A percentile compares a stretch with the other conserved stretches of the same genome.
These are phyloP conservation scores for Cantharis lateralis DNA, from an alignment of 2,888 invertebrate genomes.

Conservation along the genomic window DNA sequence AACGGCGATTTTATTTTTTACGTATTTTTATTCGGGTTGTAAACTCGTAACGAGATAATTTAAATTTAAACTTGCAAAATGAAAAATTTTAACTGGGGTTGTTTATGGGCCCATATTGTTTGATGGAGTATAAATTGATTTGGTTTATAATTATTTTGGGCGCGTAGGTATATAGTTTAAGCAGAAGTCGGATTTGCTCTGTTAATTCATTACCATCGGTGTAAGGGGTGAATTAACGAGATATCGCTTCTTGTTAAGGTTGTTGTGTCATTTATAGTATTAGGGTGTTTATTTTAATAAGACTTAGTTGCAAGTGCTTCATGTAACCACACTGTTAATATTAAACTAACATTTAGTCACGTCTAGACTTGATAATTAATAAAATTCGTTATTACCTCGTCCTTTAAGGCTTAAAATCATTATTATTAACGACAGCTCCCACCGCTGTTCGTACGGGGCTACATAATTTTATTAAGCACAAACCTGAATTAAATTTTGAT, in stretches of 20 bases:
- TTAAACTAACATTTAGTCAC: constrained; percentile 2
- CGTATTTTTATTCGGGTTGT: background rate
- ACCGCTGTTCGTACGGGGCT: background rate
- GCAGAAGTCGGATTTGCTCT: background rate
- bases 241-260: constrained; percentile 1
- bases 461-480: background rate
- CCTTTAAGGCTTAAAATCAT: background rate
- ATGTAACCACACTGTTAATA: background rate
- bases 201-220: background rate
- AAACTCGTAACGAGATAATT: background rate
- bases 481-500: background rate
- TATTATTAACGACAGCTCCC: constrained; percentile 4
- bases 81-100: background rate
- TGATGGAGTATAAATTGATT: background rate
- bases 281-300: background rate
- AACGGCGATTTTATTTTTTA: background rate
- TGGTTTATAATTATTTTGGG: background rate
- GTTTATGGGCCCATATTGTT: background rate
- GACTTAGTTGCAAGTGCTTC: constrained; percentile 4
- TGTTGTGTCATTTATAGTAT: background rate
- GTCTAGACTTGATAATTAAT: constrained; percentile 13
- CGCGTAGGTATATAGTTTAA: background rate
- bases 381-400: background rate
- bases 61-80: background rate
- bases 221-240: background rate